Evolutionary conservation across 2,888 invertebrate species (phyloP).

Genomic region (Drosophila recens): DNA sequence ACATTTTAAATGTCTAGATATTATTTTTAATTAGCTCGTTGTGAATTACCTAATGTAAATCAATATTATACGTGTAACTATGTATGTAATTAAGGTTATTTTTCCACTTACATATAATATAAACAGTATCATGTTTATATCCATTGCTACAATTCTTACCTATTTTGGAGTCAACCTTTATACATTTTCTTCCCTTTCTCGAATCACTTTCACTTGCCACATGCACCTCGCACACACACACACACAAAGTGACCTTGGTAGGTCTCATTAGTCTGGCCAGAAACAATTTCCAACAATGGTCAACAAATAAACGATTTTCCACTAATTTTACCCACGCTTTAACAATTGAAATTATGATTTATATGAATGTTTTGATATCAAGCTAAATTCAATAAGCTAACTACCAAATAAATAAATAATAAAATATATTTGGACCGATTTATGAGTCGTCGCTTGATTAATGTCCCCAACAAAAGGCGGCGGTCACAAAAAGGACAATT

Average conservation of each 20-base stretch:
- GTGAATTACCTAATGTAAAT: not conserved
- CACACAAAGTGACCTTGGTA: constrained; percentile 14
- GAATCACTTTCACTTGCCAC: constrained; percentile 32
- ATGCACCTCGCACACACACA: constrained; percentile 23
- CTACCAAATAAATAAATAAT: constrained; percentile 31
- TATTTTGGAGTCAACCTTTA: not conserved
- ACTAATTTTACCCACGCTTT: constrained; percentile 37
- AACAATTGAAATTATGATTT: constrained; percentile 74
- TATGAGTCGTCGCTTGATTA: constrained; percentile 50
- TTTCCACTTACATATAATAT: not conserved
- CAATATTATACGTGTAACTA: not conserved
- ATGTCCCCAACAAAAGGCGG: constrained; percentile 45
- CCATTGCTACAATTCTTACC: constrained; percentile 5
- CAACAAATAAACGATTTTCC: constrained; percentile 27
- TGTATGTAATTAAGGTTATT: not conserved
- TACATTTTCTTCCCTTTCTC: not conserved
- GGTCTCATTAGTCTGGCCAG: constrained; percentile 39
- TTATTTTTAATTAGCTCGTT: no score
- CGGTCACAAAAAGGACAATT: constrained; percentile 32
- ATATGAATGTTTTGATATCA: constrained; percentile 62
- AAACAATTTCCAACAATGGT: constrained; percentile 32
- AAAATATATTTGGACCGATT: constrained; percentile 56
- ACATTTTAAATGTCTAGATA: no score
- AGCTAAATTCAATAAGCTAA: constrained; percentile 40
- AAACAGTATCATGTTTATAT: not conserved